Conservation (phyloP, 2,113 vertebrate species). For the Eonycteris spelaea region DNA sequence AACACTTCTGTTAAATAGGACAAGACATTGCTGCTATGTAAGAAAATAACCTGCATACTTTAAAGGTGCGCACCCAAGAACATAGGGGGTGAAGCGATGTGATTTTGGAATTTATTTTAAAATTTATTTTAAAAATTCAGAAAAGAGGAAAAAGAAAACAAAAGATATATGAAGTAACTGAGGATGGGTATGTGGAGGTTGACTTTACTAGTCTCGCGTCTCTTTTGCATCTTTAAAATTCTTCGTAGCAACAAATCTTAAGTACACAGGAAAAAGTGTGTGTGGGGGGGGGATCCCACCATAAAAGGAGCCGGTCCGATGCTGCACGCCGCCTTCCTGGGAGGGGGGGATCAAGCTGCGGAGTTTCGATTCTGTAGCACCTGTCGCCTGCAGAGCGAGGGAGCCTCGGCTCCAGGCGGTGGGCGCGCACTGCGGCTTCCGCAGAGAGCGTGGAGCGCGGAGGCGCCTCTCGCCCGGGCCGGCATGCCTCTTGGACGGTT, state of each 20-base stretch:
- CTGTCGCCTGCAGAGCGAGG: not conserved
- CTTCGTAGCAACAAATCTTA: not conserved
- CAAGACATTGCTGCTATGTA: too few species aligned
- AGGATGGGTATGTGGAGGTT: not conserved
- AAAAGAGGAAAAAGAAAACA: not conserved
- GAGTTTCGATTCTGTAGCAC: too few species aligned
- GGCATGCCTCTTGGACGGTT: not conserved
- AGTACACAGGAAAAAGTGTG: not conserved
- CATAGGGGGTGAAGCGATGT: not conserved
- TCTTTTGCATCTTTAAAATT: not conserved
- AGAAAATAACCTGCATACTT: not conserved
- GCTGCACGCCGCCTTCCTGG: too few species aligned
- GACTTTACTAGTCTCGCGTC: not conserved
- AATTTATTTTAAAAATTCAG: not conserved
- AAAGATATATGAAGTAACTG: not conserved
- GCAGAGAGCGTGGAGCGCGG: too few species aligned
- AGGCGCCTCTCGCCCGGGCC: too few species aligned
- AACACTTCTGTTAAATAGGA: not conserved
- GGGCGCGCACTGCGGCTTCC: not conserved
- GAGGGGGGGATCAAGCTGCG: not conserved
- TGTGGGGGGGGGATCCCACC: not conserved
- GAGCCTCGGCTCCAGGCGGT: rapidly evolving
- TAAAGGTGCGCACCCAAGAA: not conserved
- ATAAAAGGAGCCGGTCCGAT: not conserved
- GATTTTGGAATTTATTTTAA: not conserved